These are phyloP conservation scores for Nibea coibor DNA, from an alignment of 2,113 vertebrate species.

Conservation along the genomic window DNA sequence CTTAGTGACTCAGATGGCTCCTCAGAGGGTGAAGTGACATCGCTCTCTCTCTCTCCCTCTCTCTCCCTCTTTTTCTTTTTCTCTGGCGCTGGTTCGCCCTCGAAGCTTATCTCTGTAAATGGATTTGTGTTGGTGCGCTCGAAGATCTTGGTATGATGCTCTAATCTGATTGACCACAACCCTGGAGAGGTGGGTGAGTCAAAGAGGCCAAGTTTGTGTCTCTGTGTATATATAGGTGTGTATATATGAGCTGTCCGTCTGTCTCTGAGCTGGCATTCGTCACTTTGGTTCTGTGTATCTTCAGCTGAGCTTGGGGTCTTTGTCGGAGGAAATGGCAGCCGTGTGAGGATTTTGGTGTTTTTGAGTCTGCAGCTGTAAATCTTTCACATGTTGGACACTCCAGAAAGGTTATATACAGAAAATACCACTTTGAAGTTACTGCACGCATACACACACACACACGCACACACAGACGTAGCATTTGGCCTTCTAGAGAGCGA, in stretches of 20 bases:
- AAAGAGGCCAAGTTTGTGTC: constrained; percentile 9
- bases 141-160: constrained; percentile 62
- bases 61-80: not conserved
- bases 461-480: not conserved
- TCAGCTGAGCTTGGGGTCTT: constrained; percentile 29
- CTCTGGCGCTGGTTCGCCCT: constrained; percentile 30
- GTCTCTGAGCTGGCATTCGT: constrained; percentile 37
- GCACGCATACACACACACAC: too few species aligned
- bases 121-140: constrained; percentile 72
- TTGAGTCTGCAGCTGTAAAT: constrained; percentile 10
- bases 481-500: not conserved
- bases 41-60: constrained; percentile 10
- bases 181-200: constrained; percentile 32
- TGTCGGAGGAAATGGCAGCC: constrained; percentile 13
- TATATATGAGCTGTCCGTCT: constrained; percentile 34
- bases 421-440: not conserved
- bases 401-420: not conserved
- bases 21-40: constrained; percentile 33
- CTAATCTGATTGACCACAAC: constrained; percentile 75
- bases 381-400: constrained; percentile 8
- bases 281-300: constrained; percentile 42
- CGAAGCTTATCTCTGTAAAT: constrained; percentile 73
- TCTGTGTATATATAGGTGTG: constrained; percentile 12
- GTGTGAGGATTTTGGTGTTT: constrained; percentile 25
- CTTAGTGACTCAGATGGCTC: constrained; percentile 3